Percentiles rank a stretch among this genome's conserved stretches.
phyloP scores from a whole-genome alignment of 2,797 vertebrate species.

The Trachops cirrhosus region DNA sequence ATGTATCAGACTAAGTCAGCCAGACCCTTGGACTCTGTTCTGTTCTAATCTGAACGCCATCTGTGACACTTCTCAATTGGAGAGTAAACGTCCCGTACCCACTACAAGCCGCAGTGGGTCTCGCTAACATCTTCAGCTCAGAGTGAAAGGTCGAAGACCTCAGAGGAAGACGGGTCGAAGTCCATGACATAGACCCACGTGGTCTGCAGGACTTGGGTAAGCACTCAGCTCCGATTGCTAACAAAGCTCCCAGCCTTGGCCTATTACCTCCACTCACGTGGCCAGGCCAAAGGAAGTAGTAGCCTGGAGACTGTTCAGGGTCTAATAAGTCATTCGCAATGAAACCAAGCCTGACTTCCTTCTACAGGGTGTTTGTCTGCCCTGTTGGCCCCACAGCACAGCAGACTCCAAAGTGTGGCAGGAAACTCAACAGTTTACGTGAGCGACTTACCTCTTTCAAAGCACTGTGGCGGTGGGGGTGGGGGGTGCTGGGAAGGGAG shows the following conservation, averaged over 20 bases:
- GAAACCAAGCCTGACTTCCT: neutral
- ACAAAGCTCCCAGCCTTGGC: neutral
- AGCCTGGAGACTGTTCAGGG: neutral
- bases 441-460: constrained; percentile 15
- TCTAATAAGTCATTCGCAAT: neutral
- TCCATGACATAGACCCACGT: neutral
- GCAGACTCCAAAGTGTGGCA: neutral
- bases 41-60: neutral
- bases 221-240: neutral
- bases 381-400: neutral
- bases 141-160: neutral
- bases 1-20: neutral
- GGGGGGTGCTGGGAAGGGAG: neutral
- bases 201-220: constrained; percentile 10
- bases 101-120: neutral
- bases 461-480: neutral
- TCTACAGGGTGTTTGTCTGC: neutral
- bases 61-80: neutral
- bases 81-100: neutral
- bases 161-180: neutral
- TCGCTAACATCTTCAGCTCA: neutral
- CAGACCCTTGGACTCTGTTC: neutral
- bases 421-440: neutral
- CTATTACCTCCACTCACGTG: neutral
- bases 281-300: neutral